Percentiles rank a stretch among this genome's conserved stretches.
Conservation (phyloP, 2,888 invertebrate species). For the Diplolepis rosae region DNA sequence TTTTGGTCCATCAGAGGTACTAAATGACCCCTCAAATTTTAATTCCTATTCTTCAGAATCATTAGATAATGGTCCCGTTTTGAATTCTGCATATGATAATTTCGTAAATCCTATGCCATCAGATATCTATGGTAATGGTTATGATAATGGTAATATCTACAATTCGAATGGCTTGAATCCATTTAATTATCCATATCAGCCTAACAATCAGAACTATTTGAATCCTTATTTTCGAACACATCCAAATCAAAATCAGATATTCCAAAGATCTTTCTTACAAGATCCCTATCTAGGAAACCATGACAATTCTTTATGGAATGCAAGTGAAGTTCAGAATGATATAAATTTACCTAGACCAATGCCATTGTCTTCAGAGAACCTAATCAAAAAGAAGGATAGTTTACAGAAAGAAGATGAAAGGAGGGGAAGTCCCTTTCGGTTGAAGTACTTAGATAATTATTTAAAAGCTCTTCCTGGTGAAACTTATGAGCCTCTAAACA, state of each 20-base stretch:
- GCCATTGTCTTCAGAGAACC: neutral
- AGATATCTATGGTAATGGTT: neutral
- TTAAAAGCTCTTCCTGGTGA: neutral
- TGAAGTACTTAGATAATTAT: neutral
- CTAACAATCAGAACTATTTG: neutral
- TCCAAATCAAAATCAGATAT: no score
- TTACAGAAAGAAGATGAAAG: neutral
- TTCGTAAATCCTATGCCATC: neutral
- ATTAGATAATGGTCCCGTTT: neutral
- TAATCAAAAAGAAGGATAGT: neutral
- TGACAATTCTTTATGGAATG: neutral
- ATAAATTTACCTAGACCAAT: neutral
- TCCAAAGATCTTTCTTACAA: neutral
- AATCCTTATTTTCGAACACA: no score
- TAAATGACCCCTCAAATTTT: neutral
- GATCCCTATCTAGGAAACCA: neutral
- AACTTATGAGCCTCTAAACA: neutral
- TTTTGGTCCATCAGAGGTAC: neutral
- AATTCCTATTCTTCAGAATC: neutral
- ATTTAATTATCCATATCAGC: neutral
- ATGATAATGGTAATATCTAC: neutral
- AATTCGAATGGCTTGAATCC: neutral
- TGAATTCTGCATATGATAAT: neutral
- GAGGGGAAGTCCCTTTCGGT: neutral
- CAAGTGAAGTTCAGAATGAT: neutral